Percentiles rank a stretch among this genome's conserved stretches.
These are phyloP conservation scores for Australoheros facetus DNA, from an alignment of 2,797 vertebrate genomes.

Conservation along the genomic window DNA sequence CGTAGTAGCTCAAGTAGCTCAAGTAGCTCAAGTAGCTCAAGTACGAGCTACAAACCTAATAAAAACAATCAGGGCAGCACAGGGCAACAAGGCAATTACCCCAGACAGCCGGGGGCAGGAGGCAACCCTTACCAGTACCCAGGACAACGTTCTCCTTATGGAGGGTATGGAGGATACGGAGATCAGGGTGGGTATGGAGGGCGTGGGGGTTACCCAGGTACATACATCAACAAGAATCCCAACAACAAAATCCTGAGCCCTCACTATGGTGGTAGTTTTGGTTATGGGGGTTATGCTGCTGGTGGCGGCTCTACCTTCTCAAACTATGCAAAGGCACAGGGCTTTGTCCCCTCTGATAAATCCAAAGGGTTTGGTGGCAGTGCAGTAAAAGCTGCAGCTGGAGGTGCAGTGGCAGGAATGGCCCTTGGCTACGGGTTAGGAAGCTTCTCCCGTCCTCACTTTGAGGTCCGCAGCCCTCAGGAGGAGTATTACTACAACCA, in stretches of 20 bases:
- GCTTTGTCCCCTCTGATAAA: constrained; percentile 49
- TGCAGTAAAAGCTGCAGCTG: constrained; percentile 69
- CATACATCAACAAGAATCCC: constrained; percentile 77
- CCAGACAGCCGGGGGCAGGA: neutral
- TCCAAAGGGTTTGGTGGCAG: constrained; percentile 73
- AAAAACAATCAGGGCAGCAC: neutral
- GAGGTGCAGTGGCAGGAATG: constrained; percentile 70
- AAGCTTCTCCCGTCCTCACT: constrained; percentile 67
- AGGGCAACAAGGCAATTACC: neutral
- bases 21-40: neutral
- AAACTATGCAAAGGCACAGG: constrained; percentile 62
- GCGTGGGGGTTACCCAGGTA: constrained; percentile 47
- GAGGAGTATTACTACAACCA: constrained; percentile 78
- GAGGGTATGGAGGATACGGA: neutral
- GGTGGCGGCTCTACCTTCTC: constrained; percentile 74
- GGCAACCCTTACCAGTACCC: neutral
- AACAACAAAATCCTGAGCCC: constrained; percentile 78
- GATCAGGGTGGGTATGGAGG: constrained; percentile 31
- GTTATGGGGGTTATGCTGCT: constrained; percentile 48
- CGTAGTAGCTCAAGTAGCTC: neutral
- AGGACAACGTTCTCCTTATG: neutral
- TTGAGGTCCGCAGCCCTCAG: constrained; percentile 59
- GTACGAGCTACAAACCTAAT: too few species aligned
- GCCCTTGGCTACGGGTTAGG: constrained; percentile 80
- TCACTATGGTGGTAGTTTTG: constrained; percentile 68